These are phyloP conservation scores for Heliconius himera DNA, from an alignment of 1,140 invertebrate genomes.

Conservation along the genomic window DNA sequence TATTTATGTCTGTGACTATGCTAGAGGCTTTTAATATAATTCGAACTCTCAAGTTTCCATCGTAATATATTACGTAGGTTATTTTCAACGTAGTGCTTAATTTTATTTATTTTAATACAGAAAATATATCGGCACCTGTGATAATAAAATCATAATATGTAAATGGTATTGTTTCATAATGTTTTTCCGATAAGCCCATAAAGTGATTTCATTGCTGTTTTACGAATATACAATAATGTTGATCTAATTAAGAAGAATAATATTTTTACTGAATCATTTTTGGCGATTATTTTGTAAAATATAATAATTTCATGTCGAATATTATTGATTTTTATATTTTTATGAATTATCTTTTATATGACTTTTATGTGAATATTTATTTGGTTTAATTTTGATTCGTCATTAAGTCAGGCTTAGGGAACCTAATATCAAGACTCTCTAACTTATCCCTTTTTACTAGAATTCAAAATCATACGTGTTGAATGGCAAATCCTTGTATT, in stretches of 20 bases:
- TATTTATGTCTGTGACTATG: neutral
- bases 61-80: neutral
- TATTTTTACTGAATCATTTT: neutral
- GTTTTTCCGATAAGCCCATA: constrained; percentile 27
- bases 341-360: too few relatives aligned
- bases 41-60: neutral
- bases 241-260: constrained; percentile 9
- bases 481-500: too few relatives aligned
- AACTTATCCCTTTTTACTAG: too few relatives aligned
- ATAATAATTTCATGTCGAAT: too few relatives aligned
- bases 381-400: too few relatives aligned
- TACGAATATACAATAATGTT: neutral
- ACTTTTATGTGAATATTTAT: too few relatives aligned
- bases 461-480: too few relatives aligned
- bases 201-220: constrained; percentile 22
- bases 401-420: too few relatives aligned
- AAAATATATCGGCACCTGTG: constrained; percentile 5
- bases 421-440: too few relatives aligned
- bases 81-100: neutral
- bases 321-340: too few relatives aligned
- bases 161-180: constrained; percentile 26
- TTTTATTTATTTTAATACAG: constrained; percentile 9
- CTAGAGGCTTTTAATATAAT: neutral
- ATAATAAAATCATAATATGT: constrained; percentile 20
- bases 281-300: neutral